Conservation (phyloP, 2,113 vertebrate genomes). For the Cyphomyrus discorhynchus region DNA sequence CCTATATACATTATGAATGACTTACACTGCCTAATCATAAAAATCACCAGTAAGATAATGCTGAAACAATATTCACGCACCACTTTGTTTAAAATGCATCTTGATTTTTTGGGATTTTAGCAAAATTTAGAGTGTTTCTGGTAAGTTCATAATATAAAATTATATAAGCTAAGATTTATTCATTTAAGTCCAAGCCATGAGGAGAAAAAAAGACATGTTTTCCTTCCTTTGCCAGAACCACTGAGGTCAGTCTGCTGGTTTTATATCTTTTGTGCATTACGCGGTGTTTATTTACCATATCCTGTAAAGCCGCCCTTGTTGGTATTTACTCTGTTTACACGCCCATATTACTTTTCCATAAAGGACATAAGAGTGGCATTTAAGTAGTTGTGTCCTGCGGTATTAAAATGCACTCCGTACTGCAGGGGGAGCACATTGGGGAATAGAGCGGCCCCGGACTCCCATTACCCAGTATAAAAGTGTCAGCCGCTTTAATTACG, state of each 20-base stretch:
- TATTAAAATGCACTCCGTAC: constrained; percentile 84
- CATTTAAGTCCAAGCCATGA: background rate
- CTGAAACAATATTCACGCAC: background rate
- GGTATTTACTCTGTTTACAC: constrained; percentile 97
- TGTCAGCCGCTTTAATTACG: no score
- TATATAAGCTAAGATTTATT: background rate
- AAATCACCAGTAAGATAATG: background rate
- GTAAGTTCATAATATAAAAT: background rate
- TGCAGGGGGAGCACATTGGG: constrained; percentile 71
- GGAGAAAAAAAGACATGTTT: background rate
- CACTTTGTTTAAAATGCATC: background rate
- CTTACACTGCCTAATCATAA: background rate
- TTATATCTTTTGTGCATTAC: constrained; percentile 50
- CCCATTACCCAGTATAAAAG: no score
- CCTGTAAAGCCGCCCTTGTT: constrained; percentile 79
- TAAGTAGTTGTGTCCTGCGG: constrained; percentile 86
- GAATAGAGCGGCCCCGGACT: constrained; percentile 72
- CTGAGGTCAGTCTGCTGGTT: constrained; percentile 31
- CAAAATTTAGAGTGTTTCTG: background rate
- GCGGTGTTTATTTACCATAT: constrained; percentile 71
- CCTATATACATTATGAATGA: background rate
- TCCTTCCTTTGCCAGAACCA: constrained; percentile 33
- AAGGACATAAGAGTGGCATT: constrained; percentile 86
- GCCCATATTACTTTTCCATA: constrained; percentile 89
- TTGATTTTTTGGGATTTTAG: background rate